Evolutionary conservation across 2,113 vertebrate species (phyloP).

Genomic region (Mustela lutreola): DNA sequence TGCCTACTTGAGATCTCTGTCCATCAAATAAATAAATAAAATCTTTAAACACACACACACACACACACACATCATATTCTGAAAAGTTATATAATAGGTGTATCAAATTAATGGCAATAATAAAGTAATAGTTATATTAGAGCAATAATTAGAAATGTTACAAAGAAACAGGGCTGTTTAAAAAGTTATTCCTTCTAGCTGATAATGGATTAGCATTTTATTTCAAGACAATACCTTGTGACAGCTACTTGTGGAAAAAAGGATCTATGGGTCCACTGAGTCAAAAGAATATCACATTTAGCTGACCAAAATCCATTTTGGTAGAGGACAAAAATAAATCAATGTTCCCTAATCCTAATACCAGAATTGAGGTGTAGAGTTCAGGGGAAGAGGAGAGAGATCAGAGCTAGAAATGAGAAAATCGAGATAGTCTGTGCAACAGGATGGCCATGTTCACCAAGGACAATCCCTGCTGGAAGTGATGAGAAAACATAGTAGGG

Average conservation of each 20-base stretch:
- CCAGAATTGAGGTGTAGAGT: not conserved
- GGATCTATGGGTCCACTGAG: accelerated
- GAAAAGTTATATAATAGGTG: not conserved
- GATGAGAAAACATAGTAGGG: not conserved
- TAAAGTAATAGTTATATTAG: not conserved
- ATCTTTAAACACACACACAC: no score
- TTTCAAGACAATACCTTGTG: not conserved
- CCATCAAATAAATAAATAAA: no score
- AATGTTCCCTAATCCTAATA: not conserved
- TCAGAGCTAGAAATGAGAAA: not conserved
- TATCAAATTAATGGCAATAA: not conserved
- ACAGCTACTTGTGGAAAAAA: not conserved
- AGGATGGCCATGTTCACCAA: not conserved
- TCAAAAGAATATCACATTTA: not conserved
- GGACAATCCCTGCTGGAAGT: not conserved
- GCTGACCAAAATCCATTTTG: not conserved
- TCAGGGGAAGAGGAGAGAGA: not conserved
- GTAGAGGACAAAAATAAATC: not conserved
- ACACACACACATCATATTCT: not conserved
- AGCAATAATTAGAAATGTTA: not conserved
- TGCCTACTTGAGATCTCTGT: no score
- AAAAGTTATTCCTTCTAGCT: not conserved
- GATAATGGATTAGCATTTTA: not conserved
- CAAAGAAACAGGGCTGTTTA: not conserved
- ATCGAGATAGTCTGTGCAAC: not conserved